Base-by-base conservation (phyloP, 2,888 invertebrate species). In the Amphipoea lucens region DNA sequence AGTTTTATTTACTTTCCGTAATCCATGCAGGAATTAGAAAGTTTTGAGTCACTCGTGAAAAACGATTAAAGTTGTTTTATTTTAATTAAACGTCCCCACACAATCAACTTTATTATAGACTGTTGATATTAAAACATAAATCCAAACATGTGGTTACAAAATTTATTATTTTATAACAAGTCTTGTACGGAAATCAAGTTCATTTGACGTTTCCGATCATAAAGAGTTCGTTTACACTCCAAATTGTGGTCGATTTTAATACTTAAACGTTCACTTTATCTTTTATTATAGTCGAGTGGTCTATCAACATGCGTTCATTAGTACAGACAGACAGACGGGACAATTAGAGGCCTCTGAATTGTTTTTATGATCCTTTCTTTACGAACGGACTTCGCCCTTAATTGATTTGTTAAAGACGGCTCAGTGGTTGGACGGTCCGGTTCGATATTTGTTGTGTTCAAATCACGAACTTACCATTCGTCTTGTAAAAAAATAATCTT, bases 301-400 rank as follows among this genome's bases (percentile, higher is more conserved):
- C 83, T 84, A 88, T 88, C 89, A 90, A 91, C 90, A 90, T 91
- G 87, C 87, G 92, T 92, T 93, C 91, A 92, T 93, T 92, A 93
- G 88, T 86, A 87, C 88, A 77, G 86, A 89, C 89, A 80, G 88
- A 83, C 89, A 76, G 86, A 88, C 89, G 89, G 88, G 81, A 90
- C 91, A 93, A 93, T 93, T 93, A 93, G 88, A 78, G 86, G 87
- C 85, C 82, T 82, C 88, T 88, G 89, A 92, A 92, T 92, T 90
- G 90, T 90, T 91, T 93, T 92, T 93, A 92, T 90, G 88, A 86
- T 85, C 90, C 90, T 90, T 91, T 90, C 90, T 91, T 89, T 90
- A 90, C 83, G 68, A 84, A 79, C 79, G 80, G 87, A 82, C 84
- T 82, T 82, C 84, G 89, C 84, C 85, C 87, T 90, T 92, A 92